Conservation (phyloP, 2,888 invertebrate species). For the Dyspetes luteomarginatus region DNA sequence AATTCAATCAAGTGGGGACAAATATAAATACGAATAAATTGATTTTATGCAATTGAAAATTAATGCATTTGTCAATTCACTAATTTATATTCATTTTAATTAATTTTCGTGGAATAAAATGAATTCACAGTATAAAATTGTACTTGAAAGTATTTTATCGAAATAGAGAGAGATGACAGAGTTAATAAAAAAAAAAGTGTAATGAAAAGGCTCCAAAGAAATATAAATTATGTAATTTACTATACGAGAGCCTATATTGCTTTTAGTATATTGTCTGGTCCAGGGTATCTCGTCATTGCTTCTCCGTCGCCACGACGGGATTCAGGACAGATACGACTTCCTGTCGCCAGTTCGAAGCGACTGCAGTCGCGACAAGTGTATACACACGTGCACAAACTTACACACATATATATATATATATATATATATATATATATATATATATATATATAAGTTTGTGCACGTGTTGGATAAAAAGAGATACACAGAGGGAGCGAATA, state of each 20-base stretch:
- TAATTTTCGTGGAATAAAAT: too few relatives aligned
- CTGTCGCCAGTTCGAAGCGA: conserved; percentile 63
- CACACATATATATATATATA: neutral
- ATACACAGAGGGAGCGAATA: conserved; percentile 24
- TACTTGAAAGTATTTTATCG: neutral
- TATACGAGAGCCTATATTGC: neutral
- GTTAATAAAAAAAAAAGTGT: neutral
- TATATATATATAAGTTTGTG: conserved; percentile 1
- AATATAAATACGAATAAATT: too few relatives aligned
- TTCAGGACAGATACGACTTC: conserved; percentile 63
- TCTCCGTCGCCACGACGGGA: conserved; percentile 35
- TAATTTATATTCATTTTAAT: too few relatives aligned
- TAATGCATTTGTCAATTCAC: too few relatives aligned
- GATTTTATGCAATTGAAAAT: too few relatives aligned
- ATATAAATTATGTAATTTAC: conserved; percentile 25
- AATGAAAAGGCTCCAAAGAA: neutral
- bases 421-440: neutral
- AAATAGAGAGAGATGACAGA: neutral
- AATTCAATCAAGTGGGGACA: too few relatives aligned
- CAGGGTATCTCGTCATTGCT: conserved; percentile 24
- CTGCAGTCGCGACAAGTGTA: conserved; percentile 48
- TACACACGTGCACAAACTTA: conserved; percentile 8
- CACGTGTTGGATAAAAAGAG: conserved; percentile 6
- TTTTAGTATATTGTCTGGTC: conserved; percentile 23
- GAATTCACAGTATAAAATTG: too few relatives aligned